These are phyloP conservation scores for Nipponia nippon DNA, from an alignment of 2,113 vertebrate genomes.

Conservation along the genomic window DNA sequence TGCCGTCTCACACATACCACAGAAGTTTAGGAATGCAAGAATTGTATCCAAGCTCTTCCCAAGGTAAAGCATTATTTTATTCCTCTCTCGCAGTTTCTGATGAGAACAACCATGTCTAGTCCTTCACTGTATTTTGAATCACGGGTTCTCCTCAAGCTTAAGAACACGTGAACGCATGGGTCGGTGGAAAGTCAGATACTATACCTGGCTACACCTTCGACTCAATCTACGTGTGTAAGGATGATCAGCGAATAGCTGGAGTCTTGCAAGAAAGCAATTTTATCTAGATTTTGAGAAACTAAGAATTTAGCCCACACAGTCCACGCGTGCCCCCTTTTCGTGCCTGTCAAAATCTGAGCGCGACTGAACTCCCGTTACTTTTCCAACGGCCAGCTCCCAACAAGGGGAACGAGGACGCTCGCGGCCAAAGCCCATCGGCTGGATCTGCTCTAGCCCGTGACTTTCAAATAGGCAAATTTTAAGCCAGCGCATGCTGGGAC, in stretches of 20 bases:
- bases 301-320: not conserved
- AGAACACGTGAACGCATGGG: not conserved
- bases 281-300: not conserved
- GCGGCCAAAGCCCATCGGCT: not conserved
- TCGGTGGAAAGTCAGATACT: not conserved
- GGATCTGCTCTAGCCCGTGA: not conserved
- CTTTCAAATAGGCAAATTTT: not conserved
- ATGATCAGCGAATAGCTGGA: not conserved
- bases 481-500: not conserved
- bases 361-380: not conserved
- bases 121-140: not conserved
- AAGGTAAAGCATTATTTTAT: not conserved
- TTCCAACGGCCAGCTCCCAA: not conserved
- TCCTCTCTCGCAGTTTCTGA: not conserved
- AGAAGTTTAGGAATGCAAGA: not conserved
- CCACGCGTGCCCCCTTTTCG: not conserved
- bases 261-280: not conserved
- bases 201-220: not conserved
- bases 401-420: not conserved
- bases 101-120: not conserved
- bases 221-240: not conserved
- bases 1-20: not conserved
- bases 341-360: not conserved
- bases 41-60: not conserved
- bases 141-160: not conserved